Evolutionary conservation across 2,113 vertebrate species (phyloP), one percentile per base, ranked within the genome.

Genomic region (Dipodomys ordii): DNA sequence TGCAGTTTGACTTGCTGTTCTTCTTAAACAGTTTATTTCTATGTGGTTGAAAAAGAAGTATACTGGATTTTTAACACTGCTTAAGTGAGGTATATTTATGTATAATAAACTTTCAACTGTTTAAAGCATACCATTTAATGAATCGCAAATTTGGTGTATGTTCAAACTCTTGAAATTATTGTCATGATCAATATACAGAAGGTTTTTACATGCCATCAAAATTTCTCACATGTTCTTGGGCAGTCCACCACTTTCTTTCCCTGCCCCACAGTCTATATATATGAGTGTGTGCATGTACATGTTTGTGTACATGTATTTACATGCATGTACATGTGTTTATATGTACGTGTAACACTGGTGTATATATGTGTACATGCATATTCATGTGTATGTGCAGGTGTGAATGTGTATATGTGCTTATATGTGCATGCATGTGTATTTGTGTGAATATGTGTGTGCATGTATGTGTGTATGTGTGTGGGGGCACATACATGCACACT

Each of bases 1-100:
- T 28, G 0, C 1, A 15, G 53, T 7, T 22, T 1, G 23, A 19
- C 4, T 28, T 22, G 32, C 35, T 62, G 28, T 27, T 80, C 53
- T 39, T 49, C 22, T 62, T 57, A 57, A 57, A 2, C 53, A 49
- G 49, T 49, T 12, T 18, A 79, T 60, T 19, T 84, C 32, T 32
- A 27, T 44, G n/a, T 8, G 4, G 30, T 2, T 15, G 44, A 20
- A 83, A 25, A 30, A 30, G 9, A 23, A 46, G 6, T 20, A 8
- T 2, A 0, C 53, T 2, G 3, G 2, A 2, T 28, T 49, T 60
- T 71, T 53, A 6, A 30, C 25, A 19, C 25, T 0, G 2, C 4
- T 0, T 91, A 1, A 25, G 18, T 20, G 28, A 82, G 22, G 15
- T 11, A 1, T 3, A 9, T 64, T 90, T 53, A 49, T 9, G 6